Conservation (phyloP, 2,797 vertebrate genomes). For the Phaenicophaeus curvirostris region DNA sequence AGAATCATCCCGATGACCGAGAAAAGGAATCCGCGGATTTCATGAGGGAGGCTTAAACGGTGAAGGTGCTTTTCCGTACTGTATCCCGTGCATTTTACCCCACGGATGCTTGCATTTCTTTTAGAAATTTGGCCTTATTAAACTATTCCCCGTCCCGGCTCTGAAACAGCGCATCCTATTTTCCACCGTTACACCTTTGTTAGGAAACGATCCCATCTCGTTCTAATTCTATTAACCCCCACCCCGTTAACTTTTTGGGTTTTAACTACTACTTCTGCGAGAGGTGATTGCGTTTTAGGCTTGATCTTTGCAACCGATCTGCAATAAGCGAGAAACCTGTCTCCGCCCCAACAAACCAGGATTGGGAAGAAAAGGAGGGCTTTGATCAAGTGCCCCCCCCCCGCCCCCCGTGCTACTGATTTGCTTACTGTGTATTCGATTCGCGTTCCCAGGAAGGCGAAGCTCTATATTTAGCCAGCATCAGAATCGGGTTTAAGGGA, state of each 20-base stretch:
- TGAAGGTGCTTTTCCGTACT: neutral
- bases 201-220: neutral
- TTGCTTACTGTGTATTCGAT: constrained; percentile 55
- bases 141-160: neutral
- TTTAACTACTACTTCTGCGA: neutral
- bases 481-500: neutral
- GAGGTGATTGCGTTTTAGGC: constrained; percentile 11
- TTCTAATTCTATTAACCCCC: neutral
- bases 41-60: neutral
- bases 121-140: neutral
- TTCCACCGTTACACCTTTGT: neutral
- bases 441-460: constrained; percentile 15
- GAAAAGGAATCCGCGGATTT: neutral
- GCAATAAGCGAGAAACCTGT: constrained; percentile 17
- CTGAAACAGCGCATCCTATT: neutral
- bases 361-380: constrained; percentile 28
- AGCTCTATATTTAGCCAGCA: constrained; percentile 45
- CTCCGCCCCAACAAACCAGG: constrained; percentile 23
- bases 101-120: neutral
- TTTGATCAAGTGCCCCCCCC: neutral
- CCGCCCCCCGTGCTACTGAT: neutral
- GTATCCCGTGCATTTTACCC: neutral
- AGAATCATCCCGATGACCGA: neutral
- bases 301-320: constrained; percentile 22
- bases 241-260: neutral